Evolutionary conservation across 1,140 invertebrate genomes (phyloP).

Genomic region (Eurytemora carolleeae): DNA sequence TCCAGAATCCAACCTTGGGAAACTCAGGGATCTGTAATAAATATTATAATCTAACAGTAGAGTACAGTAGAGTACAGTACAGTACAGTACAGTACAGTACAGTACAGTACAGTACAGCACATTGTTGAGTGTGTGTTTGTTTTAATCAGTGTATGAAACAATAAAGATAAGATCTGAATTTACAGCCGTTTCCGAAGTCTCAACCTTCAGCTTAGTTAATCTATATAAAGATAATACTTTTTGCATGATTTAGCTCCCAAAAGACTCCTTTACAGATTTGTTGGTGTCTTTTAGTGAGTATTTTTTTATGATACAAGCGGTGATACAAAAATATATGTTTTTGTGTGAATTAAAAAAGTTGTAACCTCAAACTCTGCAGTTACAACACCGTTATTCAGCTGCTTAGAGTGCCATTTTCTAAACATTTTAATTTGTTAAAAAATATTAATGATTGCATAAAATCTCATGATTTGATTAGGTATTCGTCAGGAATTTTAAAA

Average conservation of each 20-base stretch:
- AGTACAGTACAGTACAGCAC: not conserved
- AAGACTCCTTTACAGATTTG: too few species aligned
- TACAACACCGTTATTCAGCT: not conserved
- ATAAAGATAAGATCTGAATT: not conserved
- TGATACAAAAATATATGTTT: not conserved
- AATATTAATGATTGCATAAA: too few species aligned
- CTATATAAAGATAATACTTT: too few species aligned
- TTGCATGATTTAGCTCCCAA: too few species aligned
- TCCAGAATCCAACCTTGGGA: not conserved
- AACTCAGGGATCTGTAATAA: not conserved
- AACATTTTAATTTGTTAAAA: not conserved
- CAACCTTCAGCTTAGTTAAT: too few species aligned
- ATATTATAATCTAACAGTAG: not conserved
- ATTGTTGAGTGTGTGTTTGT: not conserved
- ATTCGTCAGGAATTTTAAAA: too few species aligned
- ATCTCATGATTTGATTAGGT: too few species aligned
- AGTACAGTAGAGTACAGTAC: not conserved
- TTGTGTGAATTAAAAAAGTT: not conserved
- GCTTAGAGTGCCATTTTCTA: not conserved
- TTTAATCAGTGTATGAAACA: not conserved
- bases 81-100: too few species aligned
- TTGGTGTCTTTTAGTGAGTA: too few species aligned
- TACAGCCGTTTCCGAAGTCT: not conserved
- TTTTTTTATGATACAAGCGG: too few species aligned
- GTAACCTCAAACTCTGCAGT: not conserved